phyloP scores from a whole-genome alignment of 2,797 vertebrate genomes.

The Sarcoramphus papa region DNA sequence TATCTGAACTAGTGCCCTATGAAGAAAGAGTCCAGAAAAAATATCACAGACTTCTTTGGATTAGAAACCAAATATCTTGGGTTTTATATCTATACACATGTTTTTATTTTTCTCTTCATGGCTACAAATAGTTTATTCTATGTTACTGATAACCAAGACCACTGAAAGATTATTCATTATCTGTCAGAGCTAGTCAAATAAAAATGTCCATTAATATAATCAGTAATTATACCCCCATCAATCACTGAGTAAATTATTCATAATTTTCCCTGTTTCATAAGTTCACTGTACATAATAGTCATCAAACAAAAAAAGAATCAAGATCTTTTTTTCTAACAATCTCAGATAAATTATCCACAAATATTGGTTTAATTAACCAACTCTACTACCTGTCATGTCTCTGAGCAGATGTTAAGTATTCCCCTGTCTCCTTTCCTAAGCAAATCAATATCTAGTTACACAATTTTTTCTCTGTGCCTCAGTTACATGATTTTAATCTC shows the following conservation, averaged over 20 bases:
- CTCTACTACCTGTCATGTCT: neutral
- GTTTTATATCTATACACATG: fast-evolving
- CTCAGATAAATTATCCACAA: neutral
- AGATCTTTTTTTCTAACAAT: neutral
- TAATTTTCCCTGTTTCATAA: neutral
- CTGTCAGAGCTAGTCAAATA: neutral
- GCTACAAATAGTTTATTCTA: neutral
- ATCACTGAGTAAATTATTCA: neutral
- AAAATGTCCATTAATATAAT: neutral
- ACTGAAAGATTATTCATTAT: neutral
- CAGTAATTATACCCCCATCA: neutral
- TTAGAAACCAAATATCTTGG: neutral
- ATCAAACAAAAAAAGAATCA: neutral
- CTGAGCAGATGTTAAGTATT: neutral
- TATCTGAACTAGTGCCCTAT: neutral
- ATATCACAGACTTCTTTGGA: neutral
- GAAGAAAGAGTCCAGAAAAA: neutral
- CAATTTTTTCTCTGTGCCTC: neutral
- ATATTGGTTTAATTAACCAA: slow-evolving; percentile 13
- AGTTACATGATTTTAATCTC: neutral
- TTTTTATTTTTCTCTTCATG: neutral
- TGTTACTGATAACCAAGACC: neutral
- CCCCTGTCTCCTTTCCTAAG: neutral
- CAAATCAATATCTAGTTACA: neutral
- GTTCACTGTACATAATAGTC: neutral